Evolutionary conservation across 2,888 invertebrate genomes (phyloP).

Genomic region (Ichneumoninae sp.): DNA sequence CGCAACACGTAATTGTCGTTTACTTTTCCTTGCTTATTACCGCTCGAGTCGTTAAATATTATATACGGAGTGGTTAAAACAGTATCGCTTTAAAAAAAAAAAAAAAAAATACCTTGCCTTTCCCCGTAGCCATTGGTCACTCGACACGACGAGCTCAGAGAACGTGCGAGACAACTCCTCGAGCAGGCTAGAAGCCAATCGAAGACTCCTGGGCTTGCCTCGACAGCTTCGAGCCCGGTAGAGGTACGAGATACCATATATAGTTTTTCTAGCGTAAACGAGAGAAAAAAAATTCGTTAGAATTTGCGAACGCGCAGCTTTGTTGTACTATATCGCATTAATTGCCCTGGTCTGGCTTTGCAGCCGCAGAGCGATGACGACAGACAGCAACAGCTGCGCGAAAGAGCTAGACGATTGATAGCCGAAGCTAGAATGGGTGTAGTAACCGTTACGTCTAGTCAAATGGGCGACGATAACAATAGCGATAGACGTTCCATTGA

Average conservation of each 20-base stretch:
- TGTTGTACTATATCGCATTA: conserved; percentile 33
- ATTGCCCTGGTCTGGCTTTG: conserved; percentile 57
- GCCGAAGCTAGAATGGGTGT: conserved; percentile 92
- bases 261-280: conserved; percentile 31
- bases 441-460: conserved; percentile 82
- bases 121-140: conserved; percentile 89
- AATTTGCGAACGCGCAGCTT: conserved; percentile 24
- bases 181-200: conserved; percentile 89
- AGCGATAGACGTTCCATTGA: conserved; percentile 81
- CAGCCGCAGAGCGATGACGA: conserved; percentile 91
- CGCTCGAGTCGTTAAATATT: conserved; percentile 11
- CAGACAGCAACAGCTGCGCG: conserved; percentile 93
- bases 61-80: neutral
- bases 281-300: neutral
- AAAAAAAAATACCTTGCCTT: conserved; percentile 32
- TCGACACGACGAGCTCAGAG: conserved; percentile 93
- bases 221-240: conserved; percentile 86
- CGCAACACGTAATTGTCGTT: conserved; percentile 79
- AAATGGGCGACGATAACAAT: conserved; percentile 81
- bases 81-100: conserved; percentile 30
- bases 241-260: conserved; percentile 82
- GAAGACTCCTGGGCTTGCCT: conserved; percentile 84
- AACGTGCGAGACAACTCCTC: conserved; percentile 92
- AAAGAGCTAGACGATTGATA: conserved; percentile 95
- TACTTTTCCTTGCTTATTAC: conserved; percentile 17